A percentile compares a stretch with the other conserved stretches of the same genome.
Conservation (phyloP, 1,140 invertebrate species). For the Pseudomyrmex dendroicus region DNA sequence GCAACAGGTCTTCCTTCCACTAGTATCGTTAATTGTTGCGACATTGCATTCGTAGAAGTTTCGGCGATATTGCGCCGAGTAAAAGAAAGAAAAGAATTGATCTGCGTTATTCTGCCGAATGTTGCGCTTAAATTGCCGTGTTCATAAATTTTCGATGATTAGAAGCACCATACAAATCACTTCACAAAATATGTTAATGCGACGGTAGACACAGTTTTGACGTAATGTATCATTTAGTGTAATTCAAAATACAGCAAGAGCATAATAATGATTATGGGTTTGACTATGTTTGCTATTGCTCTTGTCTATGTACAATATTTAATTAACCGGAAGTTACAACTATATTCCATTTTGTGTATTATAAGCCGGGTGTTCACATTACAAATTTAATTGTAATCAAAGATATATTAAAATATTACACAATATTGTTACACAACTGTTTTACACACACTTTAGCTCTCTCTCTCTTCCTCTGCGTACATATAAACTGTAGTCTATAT, state of each 20-base stretch:
- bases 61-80: not conserved
- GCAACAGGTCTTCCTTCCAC: slow-evolving; percentile 35
- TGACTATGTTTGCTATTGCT: slow-evolving; percentile 1
- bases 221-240: not conserved
- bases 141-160: not conserved
- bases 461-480: too few relatives aligned
- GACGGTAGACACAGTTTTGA: not conserved
- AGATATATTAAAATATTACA: not conserved
- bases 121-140: not conserved
- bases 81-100: slow-evolving; percentile 23
- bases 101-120: slow-evolving; percentile 4
- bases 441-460: too few relatives aligned
- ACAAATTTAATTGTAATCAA: not conserved
- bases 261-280: not conserved
- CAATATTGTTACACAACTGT: too few relatives aligned
- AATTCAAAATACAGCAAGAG: not conserved
- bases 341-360: not conserved
- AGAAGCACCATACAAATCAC: not conserved
- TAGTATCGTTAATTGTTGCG: slow-evolving; percentile 27
- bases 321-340: not conserved
- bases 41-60: not conserved
- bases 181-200: slow-evolving; percentile 25
- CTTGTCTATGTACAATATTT: not conserved
- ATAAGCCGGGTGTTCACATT: not conserved
- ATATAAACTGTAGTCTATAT: too few relatives aligned